These are phyloP conservation scores for Mimumesa dahlbomi DNA, from an alignment of 2,888 invertebrate genomes.

Conservation along the genomic window DNA sequence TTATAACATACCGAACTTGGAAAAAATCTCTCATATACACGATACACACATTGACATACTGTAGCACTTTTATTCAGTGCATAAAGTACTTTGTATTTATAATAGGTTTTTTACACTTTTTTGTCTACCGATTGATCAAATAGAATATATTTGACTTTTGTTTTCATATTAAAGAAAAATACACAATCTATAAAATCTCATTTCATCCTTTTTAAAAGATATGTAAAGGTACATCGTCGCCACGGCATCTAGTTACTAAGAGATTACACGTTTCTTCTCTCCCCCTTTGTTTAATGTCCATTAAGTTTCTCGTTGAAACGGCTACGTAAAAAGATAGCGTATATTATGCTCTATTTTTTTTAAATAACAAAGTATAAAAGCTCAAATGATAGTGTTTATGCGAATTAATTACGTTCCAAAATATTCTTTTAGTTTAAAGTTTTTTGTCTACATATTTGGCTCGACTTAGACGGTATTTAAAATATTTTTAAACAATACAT, in stretches of 20 bases:
- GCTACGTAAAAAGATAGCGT: neutral
- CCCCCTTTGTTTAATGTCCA: neutral
- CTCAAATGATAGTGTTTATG: too few species aligned
- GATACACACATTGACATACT: slow-evolving; percentile 4
- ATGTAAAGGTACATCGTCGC: neutral
- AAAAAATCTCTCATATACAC: slow-evolving; percentile 17
- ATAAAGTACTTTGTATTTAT: slow-evolving; percentile 30
- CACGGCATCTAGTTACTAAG: slow-evolving; percentile 1
- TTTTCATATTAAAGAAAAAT: slow-evolving; percentile 33
- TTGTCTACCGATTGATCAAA: slow-evolving; percentile 36
- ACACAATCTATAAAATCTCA: slow-evolving; percentile 13
- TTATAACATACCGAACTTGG: slow-evolving; percentile 21
- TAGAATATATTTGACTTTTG: slow-evolving; percentile 38
- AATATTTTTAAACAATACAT: too few species aligned
- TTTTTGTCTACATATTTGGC: too few species aligned
- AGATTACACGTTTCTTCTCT: slow-evolving; percentile 1
- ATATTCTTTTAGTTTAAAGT: too few species aligned
- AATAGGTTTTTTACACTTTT: slow-evolving; percentile 34
- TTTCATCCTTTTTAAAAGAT: slow-evolving; percentile 23
- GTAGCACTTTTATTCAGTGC: slow-evolving; percentile 21
- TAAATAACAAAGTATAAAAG: too few species aligned
- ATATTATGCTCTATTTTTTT: too few species aligned
- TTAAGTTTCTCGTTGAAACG: neutral
- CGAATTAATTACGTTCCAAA: neutral
- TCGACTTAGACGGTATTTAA: too few species aligned